These are phyloP conservation scores for Drosophila kambysellisi DNA, from an alignment of 2,888 invertebrate species.

Conservation along the genomic window DNA sequence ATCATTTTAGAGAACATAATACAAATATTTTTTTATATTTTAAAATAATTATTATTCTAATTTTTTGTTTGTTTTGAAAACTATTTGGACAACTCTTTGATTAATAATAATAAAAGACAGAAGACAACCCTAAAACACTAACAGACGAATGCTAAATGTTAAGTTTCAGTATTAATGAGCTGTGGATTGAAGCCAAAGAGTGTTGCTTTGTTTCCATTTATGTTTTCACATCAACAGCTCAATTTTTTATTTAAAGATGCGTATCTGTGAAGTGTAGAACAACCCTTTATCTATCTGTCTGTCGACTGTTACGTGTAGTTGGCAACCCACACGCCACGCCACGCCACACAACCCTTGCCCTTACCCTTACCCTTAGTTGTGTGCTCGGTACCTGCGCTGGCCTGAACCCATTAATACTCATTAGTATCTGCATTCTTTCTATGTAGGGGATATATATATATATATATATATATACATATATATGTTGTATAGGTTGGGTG, in stretches of 20 bases:
- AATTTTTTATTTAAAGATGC: conserved; percentile 46
- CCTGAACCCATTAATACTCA: conserved; percentile 76
- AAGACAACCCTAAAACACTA: background rate
- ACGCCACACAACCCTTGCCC: background rate
- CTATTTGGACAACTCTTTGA: background rate
- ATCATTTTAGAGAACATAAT: background rate
- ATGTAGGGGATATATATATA: background rate
- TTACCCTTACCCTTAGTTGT: conserved; percentile 19
- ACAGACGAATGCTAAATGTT: background rate
- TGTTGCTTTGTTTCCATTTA: conserved; percentile 29
- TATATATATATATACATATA: no score
- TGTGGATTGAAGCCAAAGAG: background rate
- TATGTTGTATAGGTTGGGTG: conserved; percentile 8
- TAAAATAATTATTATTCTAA: background rate
- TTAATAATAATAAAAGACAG: background rate
- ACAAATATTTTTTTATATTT: background rate
- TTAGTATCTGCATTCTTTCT: conserved; percentile 67
- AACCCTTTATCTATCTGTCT: conserved; percentile 61
- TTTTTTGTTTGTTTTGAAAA: background rate
- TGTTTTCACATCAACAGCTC: conserved; percentile 40
- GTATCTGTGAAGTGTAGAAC: conserved; percentile 55
- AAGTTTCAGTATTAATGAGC: background rate
- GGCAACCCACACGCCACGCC: conserved; percentile 25
- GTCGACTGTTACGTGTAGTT: conserved; percentile 57
- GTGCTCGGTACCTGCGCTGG: conserved; percentile 48